These are phyloP conservation scores for Drosophila nr. perissopoda DNA, from an alignment of 2,888 invertebrate species.

Conservation along the genomic window DNA sequence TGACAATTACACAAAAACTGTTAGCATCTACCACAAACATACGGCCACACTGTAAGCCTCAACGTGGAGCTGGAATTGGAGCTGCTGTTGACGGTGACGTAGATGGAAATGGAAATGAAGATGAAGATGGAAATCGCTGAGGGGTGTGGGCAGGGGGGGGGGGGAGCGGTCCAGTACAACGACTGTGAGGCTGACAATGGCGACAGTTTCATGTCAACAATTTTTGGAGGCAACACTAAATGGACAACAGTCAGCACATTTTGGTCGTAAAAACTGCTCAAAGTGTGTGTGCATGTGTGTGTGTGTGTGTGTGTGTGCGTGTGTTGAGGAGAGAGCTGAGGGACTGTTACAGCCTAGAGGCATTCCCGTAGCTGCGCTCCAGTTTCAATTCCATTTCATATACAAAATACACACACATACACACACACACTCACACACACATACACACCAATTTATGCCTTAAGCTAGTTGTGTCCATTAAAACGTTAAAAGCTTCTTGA, in stretches of 20 bases:
- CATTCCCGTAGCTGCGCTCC: constrained; percentile 2
- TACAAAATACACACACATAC: not conserved
- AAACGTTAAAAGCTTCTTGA: constrained; percentile 80
- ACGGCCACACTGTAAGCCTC: constrained; percentile 52
- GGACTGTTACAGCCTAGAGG: constrained; percentile 12
- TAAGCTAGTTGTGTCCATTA: constrained; percentile 65
- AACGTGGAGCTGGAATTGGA: constrained; percentile 3
- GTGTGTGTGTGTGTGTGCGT: not conserved
- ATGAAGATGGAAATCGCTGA: constrained; percentile 37
- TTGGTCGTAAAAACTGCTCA: constrained; percentile 68
- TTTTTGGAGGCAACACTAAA: constrained; percentile 57
- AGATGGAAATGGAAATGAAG: constrained; percentile 14
- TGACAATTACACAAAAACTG: constrained; percentile 80
- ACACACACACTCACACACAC: not conserved
- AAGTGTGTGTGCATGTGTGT: not conserved
- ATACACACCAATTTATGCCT: constrained; percentile 1
- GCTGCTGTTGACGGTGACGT: constrained; percentile 5
- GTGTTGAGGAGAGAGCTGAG: not conserved
- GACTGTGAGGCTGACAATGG: constrained; percentile 48
- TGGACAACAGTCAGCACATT: constrained; percentile 77
- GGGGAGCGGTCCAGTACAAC: not conserved
- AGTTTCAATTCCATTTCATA: constrained; percentile 19
- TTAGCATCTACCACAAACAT: constrained; percentile 75
- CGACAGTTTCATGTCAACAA: constrained; percentile 77
- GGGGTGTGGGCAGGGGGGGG: rapidly evolving